Evolutionary conservation across 1,140 invertebrate genomes (phyloP), one percentile per base, ranked within the genome.

Genomic region (Drosophila micromelanica): DNA sequence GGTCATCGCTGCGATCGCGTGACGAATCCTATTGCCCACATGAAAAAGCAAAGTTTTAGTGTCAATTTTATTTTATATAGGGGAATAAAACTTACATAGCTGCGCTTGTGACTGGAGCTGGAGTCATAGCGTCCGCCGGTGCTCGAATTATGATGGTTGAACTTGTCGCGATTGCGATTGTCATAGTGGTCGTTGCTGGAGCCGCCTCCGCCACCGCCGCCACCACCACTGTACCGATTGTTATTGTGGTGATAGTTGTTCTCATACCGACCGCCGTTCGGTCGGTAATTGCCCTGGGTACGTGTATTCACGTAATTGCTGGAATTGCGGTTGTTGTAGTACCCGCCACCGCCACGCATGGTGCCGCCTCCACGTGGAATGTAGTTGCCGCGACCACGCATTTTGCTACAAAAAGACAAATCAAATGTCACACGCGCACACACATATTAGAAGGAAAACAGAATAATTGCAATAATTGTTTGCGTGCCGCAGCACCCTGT

Each of bases 341-440:
- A 90, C 35, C 90, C 86, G 3, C 86, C 90, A 13, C 90, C 90
- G 7, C 82, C 87, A 49, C 90, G 80, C 49, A 75, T 84, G 40
- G 64, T 73, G 48, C 76, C 74, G 23, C 85, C 74, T 48, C 90
- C 90, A 73, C 90, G 86, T 69, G 80, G 80, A 72, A 81, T 76
- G 32, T 90, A 91, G 30, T 86, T 86, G 48, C 90, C 81, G 54
- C 89, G 75, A 69, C 89, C 89, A 54, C 89, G 89, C 89, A 91
- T 91, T 59, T 77, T 80, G 12, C 57, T 80, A 49, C 23, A 15
- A 43, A 23, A 20, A 15, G 6, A 27, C 3, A 38, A 59, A 42
- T 9, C 32, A 35, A 7, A 8, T 8, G 8, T n/a, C n/a, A 35
- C 32, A 35, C 32, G 5, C 8, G 2, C 8, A 35, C 32, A 32